These are phyloP conservation scores for Portunus trituberculatus DNA, from an alignment of 1,140 invertebrate species.

Conservation along the genomic window DNA sequence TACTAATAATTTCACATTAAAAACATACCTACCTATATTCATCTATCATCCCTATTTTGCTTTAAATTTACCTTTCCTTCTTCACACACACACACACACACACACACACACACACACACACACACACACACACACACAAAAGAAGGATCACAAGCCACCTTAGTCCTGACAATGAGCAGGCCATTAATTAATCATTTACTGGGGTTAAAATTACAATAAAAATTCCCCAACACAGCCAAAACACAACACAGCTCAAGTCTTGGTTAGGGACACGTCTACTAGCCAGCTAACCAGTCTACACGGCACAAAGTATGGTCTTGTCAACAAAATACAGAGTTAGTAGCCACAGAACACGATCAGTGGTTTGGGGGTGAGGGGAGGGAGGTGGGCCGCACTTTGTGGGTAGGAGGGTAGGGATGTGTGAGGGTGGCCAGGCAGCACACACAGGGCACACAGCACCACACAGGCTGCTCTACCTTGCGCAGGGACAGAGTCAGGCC, in stretches of 20 bases:
- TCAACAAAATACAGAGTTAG: conserved; percentile 63
- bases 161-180: background rate
- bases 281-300: conserved; percentile 68
- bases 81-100: too few relatives aligned
- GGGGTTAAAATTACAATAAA: conserved; percentile 67
- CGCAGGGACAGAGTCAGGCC: conserved; percentile 57
- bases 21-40: too few relatives aligned
- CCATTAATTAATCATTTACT: conserved; percentile 27
- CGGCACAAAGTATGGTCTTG: conserved; percentile 48
- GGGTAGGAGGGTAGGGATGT: background rate
- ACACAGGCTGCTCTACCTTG: conserved; percentile 73
- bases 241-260: conserved; percentile 66
- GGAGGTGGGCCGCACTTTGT: background rate
- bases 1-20: too few relatives aligned
- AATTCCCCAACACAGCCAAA: conserved; percentile 74
- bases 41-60: too few relatives aligned
- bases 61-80: too few relatives aligned
- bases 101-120: too few relatives aligned
- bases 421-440: conserved; percentile 58
- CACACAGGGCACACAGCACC: conserved; percentile 61
- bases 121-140: conserved; percentile 30
- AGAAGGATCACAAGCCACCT: conserved; percentile 54
- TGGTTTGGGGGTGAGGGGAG: background rate
- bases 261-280: conserved; percentile 68
- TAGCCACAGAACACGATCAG: conserved; percentile 56